Evolutionary conservation across 2,888 invertebrate species (phyloP).

Genomic region (Exephanes ischioxanthus): DNA sequence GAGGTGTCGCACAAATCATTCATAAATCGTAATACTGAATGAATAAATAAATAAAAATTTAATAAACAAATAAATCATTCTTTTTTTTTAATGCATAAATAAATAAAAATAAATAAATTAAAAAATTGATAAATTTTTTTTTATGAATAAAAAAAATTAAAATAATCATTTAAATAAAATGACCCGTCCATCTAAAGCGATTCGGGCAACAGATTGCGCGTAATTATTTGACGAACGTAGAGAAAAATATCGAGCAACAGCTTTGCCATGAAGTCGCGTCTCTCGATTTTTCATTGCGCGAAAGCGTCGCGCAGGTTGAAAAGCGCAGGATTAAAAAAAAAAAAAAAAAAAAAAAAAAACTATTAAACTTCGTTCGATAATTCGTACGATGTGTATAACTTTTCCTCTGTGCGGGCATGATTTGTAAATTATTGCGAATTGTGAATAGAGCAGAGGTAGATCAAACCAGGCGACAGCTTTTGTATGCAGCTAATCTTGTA

Average conservation of each 20-base stretch:
- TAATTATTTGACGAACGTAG: conserved; percentile 82
- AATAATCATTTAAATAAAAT: neutral
- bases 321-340: too few relatives aligned
- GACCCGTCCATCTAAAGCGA: conserved; percentile 81
- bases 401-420: neutral
- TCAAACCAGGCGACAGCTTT: conserved; percentile 58
- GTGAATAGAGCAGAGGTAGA: conserved; percentile 81
- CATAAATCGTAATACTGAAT: neutral
- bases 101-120: neutral
- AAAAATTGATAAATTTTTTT: neutral
- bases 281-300: conserved; percentile 67
- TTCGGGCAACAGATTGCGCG: conserved; percentile 72
- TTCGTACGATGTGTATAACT: neutral
- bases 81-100: too few relatives aligned
- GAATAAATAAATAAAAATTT: neutral
- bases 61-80: too few relatives aligned
- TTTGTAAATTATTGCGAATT: conserved; percentile 67
- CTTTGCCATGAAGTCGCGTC: conserved; percentile 70
- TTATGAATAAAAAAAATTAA: neutral
- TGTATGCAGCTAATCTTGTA: neutral
- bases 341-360: neutral
- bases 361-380: neutral
- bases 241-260: conserved; percentile 64
- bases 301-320: conserved; percentile 69
- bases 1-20: conserved; percentile 68